phyloP scores from a whole-genome alignment of 2,888 invertebrate genomes.

The Catonia carolina region DNA sequence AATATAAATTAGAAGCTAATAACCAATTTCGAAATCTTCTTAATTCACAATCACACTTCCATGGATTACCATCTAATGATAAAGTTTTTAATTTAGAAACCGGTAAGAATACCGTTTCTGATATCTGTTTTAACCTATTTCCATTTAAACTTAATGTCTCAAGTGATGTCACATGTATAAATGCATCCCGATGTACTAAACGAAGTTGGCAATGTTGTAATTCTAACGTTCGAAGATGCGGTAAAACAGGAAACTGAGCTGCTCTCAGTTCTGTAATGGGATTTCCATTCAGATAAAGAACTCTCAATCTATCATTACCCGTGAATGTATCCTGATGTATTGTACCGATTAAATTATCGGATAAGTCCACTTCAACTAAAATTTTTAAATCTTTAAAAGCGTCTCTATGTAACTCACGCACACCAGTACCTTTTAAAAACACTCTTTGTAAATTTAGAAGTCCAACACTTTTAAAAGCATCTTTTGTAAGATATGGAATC shows the following conservation, averaged over 20 bases:
- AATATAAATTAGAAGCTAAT: conserved; percentile 67
- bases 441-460: conserved; percentile 78
- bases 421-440: conserved; percentile 66
- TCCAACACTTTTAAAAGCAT: conserved; percentile 71
- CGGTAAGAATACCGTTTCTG: conserved; percentile 60
- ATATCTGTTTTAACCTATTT: conserved; percentile 66
- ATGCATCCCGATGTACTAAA: conserved; percentile 67
- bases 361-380: conserved; percentile 78
- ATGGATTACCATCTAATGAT: conserved; percentile 76
- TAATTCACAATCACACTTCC: conserved; percentile 83
- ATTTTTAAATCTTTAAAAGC: conserved; percentile 83
- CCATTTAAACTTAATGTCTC: conserved; percentile 72
- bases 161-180: conserved; percentile 65
- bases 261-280: conserved; percentile 64
- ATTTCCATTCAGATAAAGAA: conserved; percentile 74
- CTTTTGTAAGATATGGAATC: conserved; percentile 64
- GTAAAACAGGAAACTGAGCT: conserved; percentile 74
- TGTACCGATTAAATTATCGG: conserved; percentile 68
- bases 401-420: conserved; percentile 69
- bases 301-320: conserved; percentile 74
- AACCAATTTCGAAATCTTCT: conserved; percentile 80
- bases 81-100: conserved; percentile 73
- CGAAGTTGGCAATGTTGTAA: conserved; percentile 72
- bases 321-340: conserved; percentile 73
- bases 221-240: conserved; percentile 72